Evolutionary conservation across 2,113 vertebrate genomes (phyloP).

Genomic region (Cebus imitator): DNA sequence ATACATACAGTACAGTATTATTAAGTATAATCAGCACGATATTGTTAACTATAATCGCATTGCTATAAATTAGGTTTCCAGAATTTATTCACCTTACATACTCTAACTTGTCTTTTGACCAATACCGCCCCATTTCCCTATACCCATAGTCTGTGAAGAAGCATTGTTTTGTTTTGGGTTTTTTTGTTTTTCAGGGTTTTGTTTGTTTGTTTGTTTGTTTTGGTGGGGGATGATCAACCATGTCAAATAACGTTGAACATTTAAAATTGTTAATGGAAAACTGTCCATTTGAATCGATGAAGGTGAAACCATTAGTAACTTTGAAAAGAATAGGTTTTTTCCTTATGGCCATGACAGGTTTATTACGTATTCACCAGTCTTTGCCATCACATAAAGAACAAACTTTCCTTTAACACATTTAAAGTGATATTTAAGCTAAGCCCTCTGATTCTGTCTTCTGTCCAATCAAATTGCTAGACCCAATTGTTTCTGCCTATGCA

Average conservation of each 20-base stretch:
- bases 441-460: background rate
- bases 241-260: background rate
- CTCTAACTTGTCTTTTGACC: background rate
- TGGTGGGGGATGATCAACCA: background rate
- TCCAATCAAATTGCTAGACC: background rate
- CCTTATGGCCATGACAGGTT: background rate
- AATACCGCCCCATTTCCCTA: background rate
- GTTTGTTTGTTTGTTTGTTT: background rate
- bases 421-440: background rate
- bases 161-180: background rate
- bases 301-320: background rate
- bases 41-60: background rate
- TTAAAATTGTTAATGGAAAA: background rate
- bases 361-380: background rate
- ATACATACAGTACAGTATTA: background rate
- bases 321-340: background rate
- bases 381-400: background rate
- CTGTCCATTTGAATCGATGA: background rate
- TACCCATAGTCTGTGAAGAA: background rate
- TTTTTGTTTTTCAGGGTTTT: background rate
- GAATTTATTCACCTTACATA: background rate
- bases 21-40: background rate
- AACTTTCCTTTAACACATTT: background rate
- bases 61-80: background rate
- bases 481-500: background rate